Evolutionary conservation across 2,797 vertebrate species (phyloP).

Genomic region (Lepus oiostolus): DNA sequence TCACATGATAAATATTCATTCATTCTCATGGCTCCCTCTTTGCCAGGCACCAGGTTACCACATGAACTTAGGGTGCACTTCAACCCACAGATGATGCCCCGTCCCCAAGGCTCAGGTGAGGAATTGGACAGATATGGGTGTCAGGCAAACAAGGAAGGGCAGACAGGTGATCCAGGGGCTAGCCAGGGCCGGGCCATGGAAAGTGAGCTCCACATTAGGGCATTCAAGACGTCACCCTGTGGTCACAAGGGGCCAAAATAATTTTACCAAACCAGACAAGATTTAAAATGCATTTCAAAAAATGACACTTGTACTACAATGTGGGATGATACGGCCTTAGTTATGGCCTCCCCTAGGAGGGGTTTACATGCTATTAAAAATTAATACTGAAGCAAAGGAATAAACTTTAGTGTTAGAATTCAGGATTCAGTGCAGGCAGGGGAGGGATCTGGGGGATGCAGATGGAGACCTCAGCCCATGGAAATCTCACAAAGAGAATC

Average conservation of each 20-base stretch:
- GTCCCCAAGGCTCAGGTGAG: neutral
- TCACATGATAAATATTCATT: neutral
- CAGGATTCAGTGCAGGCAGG: neutral
- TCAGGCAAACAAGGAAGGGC: neutral
- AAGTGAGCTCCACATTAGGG: rapidly evolving
- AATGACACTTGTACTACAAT: neutral
- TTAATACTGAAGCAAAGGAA: neutral
- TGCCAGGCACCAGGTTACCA: neutral
- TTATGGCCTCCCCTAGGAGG: neutral
- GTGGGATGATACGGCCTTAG: neutral
- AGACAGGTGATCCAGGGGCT: neutral
- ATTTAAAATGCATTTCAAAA: neutral
- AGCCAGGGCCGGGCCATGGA: neutral
- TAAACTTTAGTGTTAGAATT: neutral
- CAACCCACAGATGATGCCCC: rapidly evolving
- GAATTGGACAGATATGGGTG: no score
- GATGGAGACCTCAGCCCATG: neutral
- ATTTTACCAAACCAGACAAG: neutral
- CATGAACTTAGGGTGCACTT: neutral
- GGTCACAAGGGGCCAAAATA: neutral
- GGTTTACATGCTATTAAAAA: neutral
- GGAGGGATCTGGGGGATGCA: neutral
- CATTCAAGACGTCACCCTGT: neutral
- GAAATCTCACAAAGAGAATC: neutral
- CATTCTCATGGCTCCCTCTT: neutral